Conservation (phyloP, 2,797 vertebrate genomes). For the Labroides dimidiatus region DNA sequence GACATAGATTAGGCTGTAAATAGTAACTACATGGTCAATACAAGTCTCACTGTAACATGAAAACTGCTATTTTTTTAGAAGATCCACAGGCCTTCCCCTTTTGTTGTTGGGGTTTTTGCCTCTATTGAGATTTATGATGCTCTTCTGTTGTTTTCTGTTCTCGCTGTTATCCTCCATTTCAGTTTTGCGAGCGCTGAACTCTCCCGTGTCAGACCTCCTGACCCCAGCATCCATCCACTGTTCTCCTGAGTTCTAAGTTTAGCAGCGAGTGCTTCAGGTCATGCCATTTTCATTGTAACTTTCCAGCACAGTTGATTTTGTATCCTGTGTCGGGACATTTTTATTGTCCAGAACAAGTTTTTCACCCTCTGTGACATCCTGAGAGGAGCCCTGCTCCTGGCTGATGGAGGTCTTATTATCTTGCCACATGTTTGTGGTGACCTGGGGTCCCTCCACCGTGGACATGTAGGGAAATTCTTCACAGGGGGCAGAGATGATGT, state of each 20-base stretch:
- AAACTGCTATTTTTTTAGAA: constrained; percentile 18
- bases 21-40: neutral
- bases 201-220: constrained; percentile 47
- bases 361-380: constrained; percentile 41
- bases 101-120: constrained; percentile 42
- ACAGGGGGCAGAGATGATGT: constrained; percentile 21
- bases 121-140: constrained; percentile 38
- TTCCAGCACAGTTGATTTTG: constrained; percentile 45
- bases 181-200: constrained; percentile 55
- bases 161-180: constrained; percentile 33
- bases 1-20: no score
- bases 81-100: neutral
- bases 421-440: constrained; percentile 62
- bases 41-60: constrained; percentile 15
- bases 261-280: constrained; percentile 45
- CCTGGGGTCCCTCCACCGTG: constrained; percentile 37
- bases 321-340: constrained; percentile 64
- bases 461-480: constrained; percentile 47
- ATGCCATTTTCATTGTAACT: constrained; percentile 67
- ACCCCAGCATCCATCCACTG: constrained; percentile 39
- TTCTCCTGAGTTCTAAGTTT: constrained; percentile 50
- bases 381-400: constrained; percentile 37
- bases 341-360: constrained; percentile 54
- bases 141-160: constrained; percentile 40
- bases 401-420: constrained; percentile 69